Evolutionary conservation across 2,113 vertebrate species (phyloP), one percentile per base, ranked within the genome.

Genomic region (Rutilus rutilus): DNA sequence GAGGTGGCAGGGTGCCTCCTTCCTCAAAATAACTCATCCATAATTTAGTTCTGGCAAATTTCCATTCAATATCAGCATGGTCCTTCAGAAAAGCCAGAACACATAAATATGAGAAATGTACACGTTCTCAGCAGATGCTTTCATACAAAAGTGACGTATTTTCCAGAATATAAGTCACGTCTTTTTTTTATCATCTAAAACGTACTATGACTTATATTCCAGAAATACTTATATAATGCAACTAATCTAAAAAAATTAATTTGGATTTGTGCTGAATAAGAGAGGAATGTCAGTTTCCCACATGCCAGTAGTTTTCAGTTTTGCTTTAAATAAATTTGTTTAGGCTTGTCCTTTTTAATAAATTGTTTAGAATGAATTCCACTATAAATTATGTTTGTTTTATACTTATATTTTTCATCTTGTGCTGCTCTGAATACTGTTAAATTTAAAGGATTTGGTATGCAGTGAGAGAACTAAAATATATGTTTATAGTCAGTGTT

Each of bases 1-100:
- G 98, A 45, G 98, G 95, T 5, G 98, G 98, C 47, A 99, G 91
- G 82, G 98, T 99, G 36, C 97, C 98, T 30, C 98, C 98, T 96
- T 99, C 98, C 93, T 99, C 98, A 91, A 99, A 99, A 87, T 99
- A 99, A 91, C 98, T 99, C 97, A 99, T 99, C 98, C 98, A 99
- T 84, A 99, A 93, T 91, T 99, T 99, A 76, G 98, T 99, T 91
- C 98, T 95, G 86, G 98, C 98, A 93, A 99, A 99, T 91, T 99
- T 99, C 98, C 98, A 99, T 88, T 99, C 98, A 85, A 98, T 99
- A 85, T 99, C 98, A 82, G 98, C 98, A 85, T 99, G 98, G 92
- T 99, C 98, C 98, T 99, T 89, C 74, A 91, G 15, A 52, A 47
- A 86, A 78, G 77, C 67, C 42, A 54, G 0, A 33, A 50, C 9